Evolutionary conservation across 2,888 invertebrate species (phyloP), one percentile per base, ranked within the genome.

Genomic region (Pyrgus malvae): DNA sequence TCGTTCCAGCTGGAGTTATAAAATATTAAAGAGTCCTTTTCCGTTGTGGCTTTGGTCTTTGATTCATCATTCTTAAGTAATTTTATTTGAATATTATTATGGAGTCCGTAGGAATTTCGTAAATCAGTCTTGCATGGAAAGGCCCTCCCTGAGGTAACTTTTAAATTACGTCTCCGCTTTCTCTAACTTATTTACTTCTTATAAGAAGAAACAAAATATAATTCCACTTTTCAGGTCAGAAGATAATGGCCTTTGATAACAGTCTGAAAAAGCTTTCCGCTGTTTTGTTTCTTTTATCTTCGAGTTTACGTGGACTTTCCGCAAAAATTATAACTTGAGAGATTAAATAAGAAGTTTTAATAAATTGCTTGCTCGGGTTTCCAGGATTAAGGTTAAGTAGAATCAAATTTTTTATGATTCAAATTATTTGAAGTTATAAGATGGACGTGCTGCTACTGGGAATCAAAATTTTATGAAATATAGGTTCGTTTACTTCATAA

Each of bases 181-280:
- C 66, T 66, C 74, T 85, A 84, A 85, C 83, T 86, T 88, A 87
- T 85, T 86, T 86, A 86, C 82, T 83, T 74, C 76, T 80, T 85
- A 83, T 81, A 82, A 83, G 78, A 76, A 78, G 78, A 82, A 85
- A 83, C 86, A 85, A 87, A 88, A 88, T 87, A 86, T 87, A 84
- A 88, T 88, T 85, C 83, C 78, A 83, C 78, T 83, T 87, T 85
- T 83, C 83, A 88, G 87, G 85, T 88, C 88, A 86, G 80, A 75
- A 84, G 86, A 86, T 89, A 89, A 88, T 87, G 83, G 84, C 77
- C 81, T 87, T 85, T 88, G 87, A 87, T 88, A 88, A 86, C 80
- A 83, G 82, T 76, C 80, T 81, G 85, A 83, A 81, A 87, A 88
- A 89, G 89, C 88, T 89, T 88, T 89, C 87, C 87, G 86, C 82